Conservation (phyloP, 2,797 vertebrate species). For the Centroberyx gerrardi region DNA sequence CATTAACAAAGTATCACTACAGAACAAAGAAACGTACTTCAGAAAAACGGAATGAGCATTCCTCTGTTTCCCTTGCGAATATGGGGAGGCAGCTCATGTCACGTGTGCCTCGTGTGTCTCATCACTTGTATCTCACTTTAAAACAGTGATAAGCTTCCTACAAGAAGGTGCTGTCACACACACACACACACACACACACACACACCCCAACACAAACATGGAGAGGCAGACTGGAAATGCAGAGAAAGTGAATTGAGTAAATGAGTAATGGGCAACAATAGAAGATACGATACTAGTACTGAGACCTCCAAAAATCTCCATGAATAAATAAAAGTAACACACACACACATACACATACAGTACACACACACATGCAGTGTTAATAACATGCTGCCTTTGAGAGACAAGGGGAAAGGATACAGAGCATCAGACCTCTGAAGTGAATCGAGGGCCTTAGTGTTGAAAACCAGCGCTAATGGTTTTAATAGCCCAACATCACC, state of each 20-base stretch:
- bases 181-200: no score
- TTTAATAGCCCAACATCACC: conserved; percentile 74
- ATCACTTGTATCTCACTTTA: no score
- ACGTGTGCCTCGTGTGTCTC: no score
- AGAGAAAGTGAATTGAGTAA: no score
- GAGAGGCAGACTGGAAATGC: no score
- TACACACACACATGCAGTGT: not conserved
- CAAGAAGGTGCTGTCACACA: no score
- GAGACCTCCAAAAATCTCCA: not conserved
- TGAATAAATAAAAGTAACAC: not conserved
- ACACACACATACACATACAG: conserved; percentile 1
- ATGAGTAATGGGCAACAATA: no score
- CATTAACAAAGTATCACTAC: not conserved
- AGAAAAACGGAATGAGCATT: no score
- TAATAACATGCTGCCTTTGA: not conserved
- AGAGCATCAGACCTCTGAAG: conserved; percentile 52
- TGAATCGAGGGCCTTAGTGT: conserved; percentile 50
- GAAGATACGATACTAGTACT: not conserved
- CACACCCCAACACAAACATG: no score
- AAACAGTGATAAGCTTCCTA: no score
- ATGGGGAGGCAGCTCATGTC: no score
- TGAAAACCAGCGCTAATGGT: conserved; percentile 68
- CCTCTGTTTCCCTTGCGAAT: no score
- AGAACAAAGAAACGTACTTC: not conserved
- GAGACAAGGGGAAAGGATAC: not conserved